Base-by-base conservation (phyloP, 2,113 vertebrate species). In the Psophia crepitans region DNA sequence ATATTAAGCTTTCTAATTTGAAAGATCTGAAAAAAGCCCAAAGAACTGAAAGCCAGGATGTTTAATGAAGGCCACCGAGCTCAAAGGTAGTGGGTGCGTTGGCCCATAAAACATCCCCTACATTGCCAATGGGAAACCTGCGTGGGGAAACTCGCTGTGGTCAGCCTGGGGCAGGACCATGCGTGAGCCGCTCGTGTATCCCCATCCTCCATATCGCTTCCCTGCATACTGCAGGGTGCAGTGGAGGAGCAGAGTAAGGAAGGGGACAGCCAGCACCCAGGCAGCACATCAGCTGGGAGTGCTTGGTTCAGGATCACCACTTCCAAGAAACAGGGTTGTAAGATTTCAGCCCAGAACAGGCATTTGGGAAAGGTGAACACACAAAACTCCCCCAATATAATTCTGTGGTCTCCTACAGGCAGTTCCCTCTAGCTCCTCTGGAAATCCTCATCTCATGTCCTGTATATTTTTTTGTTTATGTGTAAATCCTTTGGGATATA, bases 211-310 rank as follows among this genome's bases (percentile, higher is more conserved):
- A 4, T 9, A 4, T 12, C 41, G 1, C 43, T 28, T 80, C 48
- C 46, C 60, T 11, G 0, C 41, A 2, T 2, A 0, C 35, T 23
- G 12, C 20, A 46, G 86, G 78, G 17, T 46, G 39, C 27, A 10
- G 39, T 8, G 46, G 24, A n/a, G 3, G 20, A 58, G 66, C 48
- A 46, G 46, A 16, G n/a, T 3, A 3, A 66, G 35, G 75, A 66
- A 13, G 4, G 14, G 12, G 8, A 5, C 53, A 44, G 53, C 76
- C 84, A 44, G 8, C 18, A 26, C n/a, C 43, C 28, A 19, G 49
- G 35, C 64, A n/a, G 44, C 41, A 23, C 69, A 13, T 9, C 32
- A 4, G 22, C 39, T 32, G 19, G 12, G 18, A 19, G 19, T 5
- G 26, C 35, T 13, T 15, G 41, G 13, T 16, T 19, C 23, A 6